Evolutionary conservation across 2,888 invertebrate genomes (phyloP), one percentile per base, ranked within the genome.

Genomic region (Drosophila kokeensis): DNA sequence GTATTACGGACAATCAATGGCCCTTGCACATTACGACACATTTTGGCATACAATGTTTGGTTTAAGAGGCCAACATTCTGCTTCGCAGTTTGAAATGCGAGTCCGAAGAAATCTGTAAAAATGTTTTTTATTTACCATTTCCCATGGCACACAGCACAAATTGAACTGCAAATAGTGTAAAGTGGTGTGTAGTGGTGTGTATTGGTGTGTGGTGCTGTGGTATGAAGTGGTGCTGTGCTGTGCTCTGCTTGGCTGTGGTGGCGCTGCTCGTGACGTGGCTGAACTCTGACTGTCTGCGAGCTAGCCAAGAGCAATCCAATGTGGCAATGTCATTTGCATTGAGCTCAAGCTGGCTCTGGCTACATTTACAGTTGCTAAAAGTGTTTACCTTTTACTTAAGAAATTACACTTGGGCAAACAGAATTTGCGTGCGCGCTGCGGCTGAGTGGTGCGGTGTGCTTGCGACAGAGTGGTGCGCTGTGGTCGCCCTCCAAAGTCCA

Each of bases 301-400:
- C 8, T 36, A 27, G 21, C 24, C 32, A 59, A 8, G 48, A 18
- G 27, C 68, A 45, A 48, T 49, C 49, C 68, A 52, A 36, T 45
- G 45, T 45, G 55, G 42, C 78, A 66, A 50, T 80, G 75, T 71
- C 71, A 72, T 81, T 69, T 75, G 73, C 78, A 75, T 81, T 66
- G 64, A 57, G 70, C 68, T 67, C 63, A 57, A 68, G 62, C 45
- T 15, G 13, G 21, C 65, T 53, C 45, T 81, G 68, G 74, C 79
- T 69, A 83, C 76, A 76, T 71, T 77, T 85, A 76, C 76, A 75
- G 79, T 74, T 75, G 86, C 83, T 87, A 90, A 89, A 91, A 91
- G 90, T 91, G 91, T 91, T 91, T 91, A 90, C 91, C 83, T 91
- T 91, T 91, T 86, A 91, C 91, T 91, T 87, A 91, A 90, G 88